Evolutionary conservation across 2,888 invertebrate species (phyloP).

Genomic region (Drosophila stalkeri): DNA sequence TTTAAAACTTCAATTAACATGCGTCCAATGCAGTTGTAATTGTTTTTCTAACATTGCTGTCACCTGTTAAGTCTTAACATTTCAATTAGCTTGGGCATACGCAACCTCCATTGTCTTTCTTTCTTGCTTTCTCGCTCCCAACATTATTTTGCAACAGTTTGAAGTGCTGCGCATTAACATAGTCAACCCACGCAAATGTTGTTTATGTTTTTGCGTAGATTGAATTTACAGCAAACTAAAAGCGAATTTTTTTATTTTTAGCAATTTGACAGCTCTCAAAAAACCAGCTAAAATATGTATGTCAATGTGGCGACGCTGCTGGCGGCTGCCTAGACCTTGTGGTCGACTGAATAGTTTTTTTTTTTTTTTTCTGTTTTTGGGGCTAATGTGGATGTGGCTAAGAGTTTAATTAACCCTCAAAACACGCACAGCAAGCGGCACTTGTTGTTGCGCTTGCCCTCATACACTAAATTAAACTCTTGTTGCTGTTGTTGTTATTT

Average conservation of each 20-base stretch:
- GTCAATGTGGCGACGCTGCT: constrained; percentile 46
- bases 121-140: neutral
- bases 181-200: neutral
- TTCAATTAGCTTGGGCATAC: neutral
- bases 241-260: constrained; percentile 30
- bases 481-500: constrained; percentile 11
- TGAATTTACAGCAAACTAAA: constrained; percentile 5
- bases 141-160: neutral
- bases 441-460: constrained; percentile 55
- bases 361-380: constrained; percentile 4
- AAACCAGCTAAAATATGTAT: constrained; percentile 30
- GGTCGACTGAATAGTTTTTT: constrained; percentile 14
- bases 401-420: constrained; percentile 44
- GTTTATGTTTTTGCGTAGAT: neutral
- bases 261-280: constrained; percentile 43
- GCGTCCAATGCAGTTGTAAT: neutral
- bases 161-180: constrained; percentile 1
- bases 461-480: constrained; percentile 10
- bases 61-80: constrained; percentile 5
- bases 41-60: neutral
- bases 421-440: constrained; percentile 39
- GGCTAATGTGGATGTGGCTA: constrained; percentile 20
- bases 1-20: constrained; percentile 3
- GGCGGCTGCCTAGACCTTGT: constrained; percentile 48
- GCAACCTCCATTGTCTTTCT: neutral